phyloP scores from a whole-genome alignment of 2,888 invertebrate species.

The Lamellibrachia columna region DNA sequence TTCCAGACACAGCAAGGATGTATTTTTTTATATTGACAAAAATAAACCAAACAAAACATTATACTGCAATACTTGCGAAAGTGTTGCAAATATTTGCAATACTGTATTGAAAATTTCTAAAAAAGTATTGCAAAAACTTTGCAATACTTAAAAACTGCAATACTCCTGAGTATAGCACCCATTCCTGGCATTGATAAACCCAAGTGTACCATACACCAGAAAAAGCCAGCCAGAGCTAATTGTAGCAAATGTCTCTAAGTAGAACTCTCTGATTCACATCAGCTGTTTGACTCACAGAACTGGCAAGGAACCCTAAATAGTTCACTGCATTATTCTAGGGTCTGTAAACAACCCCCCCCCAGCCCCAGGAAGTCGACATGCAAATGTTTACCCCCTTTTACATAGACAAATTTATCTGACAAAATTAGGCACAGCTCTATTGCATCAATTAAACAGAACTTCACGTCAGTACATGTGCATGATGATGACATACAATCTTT shows the following conservation, averaged over 20 bases:
- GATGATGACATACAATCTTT: neutral
- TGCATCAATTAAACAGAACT: neutral
- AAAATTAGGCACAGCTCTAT: neutral
- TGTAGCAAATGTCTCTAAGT: neutral
- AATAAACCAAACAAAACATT: neutral
- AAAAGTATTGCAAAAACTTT: too few species aligned
- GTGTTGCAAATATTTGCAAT: neutral
- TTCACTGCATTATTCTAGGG: neutral
- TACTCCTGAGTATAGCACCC: too few species aligned
- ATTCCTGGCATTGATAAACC: too few species aligned
- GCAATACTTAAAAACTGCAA: too few species aligned
- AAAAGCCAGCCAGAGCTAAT: neutral
- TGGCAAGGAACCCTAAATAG: neutral
- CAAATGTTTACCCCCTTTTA: neutral
- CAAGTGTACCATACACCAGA: neutral
- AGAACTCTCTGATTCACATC: neutral
- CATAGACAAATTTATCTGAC: neutral
- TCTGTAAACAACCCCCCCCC: neutral
- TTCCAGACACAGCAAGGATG: too few species aligned
- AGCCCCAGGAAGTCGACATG: neutral
- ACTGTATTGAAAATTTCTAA: neutral
- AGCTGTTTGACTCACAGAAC: neutral
- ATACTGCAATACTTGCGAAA: neutral
- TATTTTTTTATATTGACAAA: too few species aligned
- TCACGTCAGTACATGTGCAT: neutral